These are phyloP conservation scores for Amphimedon queenslandica DNA, from an alignment of 37 sponge, comb jelly and placozoan genomes.

Conservation along the genomic window DNA sequence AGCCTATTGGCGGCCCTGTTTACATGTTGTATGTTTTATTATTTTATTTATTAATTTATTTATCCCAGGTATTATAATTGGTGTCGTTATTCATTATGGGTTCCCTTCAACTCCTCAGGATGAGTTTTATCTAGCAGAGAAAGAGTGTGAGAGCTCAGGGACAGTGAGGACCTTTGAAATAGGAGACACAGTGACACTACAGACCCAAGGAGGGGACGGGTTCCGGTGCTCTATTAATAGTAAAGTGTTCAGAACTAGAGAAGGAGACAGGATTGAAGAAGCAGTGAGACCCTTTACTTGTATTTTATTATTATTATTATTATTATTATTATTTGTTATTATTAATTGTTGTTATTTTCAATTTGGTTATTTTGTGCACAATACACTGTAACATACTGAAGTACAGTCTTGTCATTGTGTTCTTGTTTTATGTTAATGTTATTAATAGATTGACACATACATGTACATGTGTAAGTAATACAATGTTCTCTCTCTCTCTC, in stretches of 20 bases:
- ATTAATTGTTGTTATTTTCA: not conserved
- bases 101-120: not conserved
- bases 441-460: not conserved
- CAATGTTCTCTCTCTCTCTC: not conserved
- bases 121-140: slow-evolving; percentile 6
- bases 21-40: not conserved
- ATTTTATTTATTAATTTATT: not conserved
- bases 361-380: not conserved
- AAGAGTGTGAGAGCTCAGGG: not conserved
- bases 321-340: not conserved
- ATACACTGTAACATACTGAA: slow-evolving; percentile 9
- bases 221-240: slow-evolving; percentile 34
- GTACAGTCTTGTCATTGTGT: not conserved
- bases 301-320: not conserved
- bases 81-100: not conserved
- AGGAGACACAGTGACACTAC: slow-evolving; percentile 19
- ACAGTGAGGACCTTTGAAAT: not conserved
- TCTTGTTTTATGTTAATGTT: not conserved
- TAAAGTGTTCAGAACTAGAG: slow-evolving; percentile 21
- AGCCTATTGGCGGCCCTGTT: too few species aligned
- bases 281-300: slow-evolving; percentile 27
- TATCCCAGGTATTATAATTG: slow-evolving; percentile 17
- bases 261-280: slow-evolving; percentile 34
- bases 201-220: not conserved
- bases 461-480: not conserved